Evolutionary conservation across 2,113 vertebrate species (phyloP).

Genomic region (Heliornis fulica): DNA sequence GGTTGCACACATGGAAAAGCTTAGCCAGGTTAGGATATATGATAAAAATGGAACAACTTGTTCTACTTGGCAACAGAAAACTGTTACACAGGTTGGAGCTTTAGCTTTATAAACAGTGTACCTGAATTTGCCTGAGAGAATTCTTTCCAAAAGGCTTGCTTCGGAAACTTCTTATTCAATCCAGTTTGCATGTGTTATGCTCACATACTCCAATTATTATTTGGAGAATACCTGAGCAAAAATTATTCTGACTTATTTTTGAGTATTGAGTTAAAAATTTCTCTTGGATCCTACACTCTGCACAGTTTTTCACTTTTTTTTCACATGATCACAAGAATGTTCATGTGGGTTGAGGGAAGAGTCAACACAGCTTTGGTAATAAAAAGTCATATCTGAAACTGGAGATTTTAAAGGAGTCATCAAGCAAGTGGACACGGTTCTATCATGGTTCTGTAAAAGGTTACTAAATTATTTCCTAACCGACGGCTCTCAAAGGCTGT

Average conservation of each 20-base stretch:
- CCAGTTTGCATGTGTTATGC: accelerated
- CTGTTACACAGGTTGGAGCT: not conserved
- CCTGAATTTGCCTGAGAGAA: not conserved
- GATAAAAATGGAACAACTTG: not conserved
- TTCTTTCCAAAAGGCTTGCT: not conserved
- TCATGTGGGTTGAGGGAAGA: not conserved
- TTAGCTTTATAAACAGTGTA: not conserved
- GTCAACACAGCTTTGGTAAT: not conserved
- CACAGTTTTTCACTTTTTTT: not conserved
- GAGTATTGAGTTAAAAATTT: not conserved
- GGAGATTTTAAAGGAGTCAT: not conserved
- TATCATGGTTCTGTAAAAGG: not conserved
- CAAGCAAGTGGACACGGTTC: not conserved
- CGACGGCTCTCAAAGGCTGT: not conserved
- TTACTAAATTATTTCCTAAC: not conserved
- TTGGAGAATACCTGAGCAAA: not conserved
- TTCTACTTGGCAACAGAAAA: not conserved
- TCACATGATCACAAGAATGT: not conserved
- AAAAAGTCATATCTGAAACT: not conserved
- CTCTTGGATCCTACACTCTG: not conserved
- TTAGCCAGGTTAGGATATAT: slow-evolving; percentile 85
- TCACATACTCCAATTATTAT: not conserved
- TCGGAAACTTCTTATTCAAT: not conserved
- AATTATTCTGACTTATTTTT: not conserved
- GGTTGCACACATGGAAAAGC: slow-evolving; percentile 97